phyloP scores from a whole-genome alignment of 2,888 invertebrate genomes.

The Acanthosepion pharaonis region DNA sequence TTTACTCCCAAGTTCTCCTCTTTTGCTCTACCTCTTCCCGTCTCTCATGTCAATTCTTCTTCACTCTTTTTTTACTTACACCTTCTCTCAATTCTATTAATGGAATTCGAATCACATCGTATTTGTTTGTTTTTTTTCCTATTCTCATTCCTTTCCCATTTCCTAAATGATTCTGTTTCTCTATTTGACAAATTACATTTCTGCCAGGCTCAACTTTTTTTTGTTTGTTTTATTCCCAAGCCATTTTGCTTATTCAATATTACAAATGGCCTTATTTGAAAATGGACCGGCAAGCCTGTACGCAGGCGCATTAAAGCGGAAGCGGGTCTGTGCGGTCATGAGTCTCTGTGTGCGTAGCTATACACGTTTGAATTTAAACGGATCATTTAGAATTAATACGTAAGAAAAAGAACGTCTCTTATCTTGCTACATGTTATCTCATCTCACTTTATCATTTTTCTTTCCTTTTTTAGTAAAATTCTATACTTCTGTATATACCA shows the following conservation, averaged over 20 bases:
- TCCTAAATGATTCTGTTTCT: not conserved
- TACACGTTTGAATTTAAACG: not conserved
- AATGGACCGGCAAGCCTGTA: not conserved
- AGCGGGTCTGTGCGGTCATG: not conserved
- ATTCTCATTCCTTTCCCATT: not conserved
- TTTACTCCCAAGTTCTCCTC: not conserved
- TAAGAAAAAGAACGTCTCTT: no score
- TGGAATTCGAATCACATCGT: not conserved
- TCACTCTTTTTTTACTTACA: no score
- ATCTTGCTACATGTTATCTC: not conserved
- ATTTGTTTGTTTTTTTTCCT: not conserved
- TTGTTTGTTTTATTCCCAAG: not conserved
- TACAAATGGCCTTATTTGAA: conserved; percentile 22
- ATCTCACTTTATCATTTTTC: not conserved
- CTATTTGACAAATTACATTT: conserved; percentile 21
- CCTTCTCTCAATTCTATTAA: not conserved
- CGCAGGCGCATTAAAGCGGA: not conserved
- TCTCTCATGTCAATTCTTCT: not conserved
- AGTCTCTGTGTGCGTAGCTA: not conserved
- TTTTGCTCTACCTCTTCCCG: not conserved
- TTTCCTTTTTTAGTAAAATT: not conserved
- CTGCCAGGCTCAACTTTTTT: not conserved
- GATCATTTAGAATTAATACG: not conserved
- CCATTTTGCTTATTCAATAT: not conserved
- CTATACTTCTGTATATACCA: not conserved